phyloP scores from a whole-genome alignment of 2,113 vertebrate genomes.

The Urocolius indicus region DNA sequence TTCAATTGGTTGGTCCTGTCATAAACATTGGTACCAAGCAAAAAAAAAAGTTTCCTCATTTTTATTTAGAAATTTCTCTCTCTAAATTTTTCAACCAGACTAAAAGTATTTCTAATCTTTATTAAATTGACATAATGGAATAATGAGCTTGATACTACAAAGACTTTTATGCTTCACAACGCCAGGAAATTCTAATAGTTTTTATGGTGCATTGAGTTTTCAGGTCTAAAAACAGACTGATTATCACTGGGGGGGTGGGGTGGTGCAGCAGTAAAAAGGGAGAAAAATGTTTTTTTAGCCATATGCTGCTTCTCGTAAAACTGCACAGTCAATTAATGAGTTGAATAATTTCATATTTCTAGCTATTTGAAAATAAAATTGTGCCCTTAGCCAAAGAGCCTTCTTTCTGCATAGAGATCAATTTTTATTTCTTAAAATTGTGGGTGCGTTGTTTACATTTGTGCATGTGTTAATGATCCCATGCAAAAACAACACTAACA shows the following conservation, averaged over 20 bases:
- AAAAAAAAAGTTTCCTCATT: not conserved
- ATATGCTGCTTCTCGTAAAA: conserved; percentile 48
- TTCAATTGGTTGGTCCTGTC: not conserved
- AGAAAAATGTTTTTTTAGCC: not conserved
- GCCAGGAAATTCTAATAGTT: not conserved
- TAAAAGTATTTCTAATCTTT: not conserved
- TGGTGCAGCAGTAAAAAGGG: not conserved
- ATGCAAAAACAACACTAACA: not conserved
- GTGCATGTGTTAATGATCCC: not conserved
- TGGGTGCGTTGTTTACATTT: not conserved
- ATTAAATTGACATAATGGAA: not conserved
- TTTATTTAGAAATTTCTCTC: not conserved
- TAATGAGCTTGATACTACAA: not conserved
- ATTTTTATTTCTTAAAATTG: conserved; percentile 4
- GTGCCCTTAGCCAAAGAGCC: not conserved
- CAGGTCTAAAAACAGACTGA: conserved; percentile 46
- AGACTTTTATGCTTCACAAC: conserved; percentile 29
- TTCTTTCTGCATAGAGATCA: not conserved
- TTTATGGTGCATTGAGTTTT: conserved; percentile 52
- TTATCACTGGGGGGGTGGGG: not conserved
- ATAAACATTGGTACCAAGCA: not conserved
- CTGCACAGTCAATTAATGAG: conserved; percentile 28
- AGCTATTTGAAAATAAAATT: not conserved
- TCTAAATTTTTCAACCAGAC: not conserved
- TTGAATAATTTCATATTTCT: conserved; percentile 36